Percentiles rank a stretch among this genome's conserved stretches.
Conservation (phyloP, 2,888 invertebrate genomes). For the Ethmia dodecea region DNA sequence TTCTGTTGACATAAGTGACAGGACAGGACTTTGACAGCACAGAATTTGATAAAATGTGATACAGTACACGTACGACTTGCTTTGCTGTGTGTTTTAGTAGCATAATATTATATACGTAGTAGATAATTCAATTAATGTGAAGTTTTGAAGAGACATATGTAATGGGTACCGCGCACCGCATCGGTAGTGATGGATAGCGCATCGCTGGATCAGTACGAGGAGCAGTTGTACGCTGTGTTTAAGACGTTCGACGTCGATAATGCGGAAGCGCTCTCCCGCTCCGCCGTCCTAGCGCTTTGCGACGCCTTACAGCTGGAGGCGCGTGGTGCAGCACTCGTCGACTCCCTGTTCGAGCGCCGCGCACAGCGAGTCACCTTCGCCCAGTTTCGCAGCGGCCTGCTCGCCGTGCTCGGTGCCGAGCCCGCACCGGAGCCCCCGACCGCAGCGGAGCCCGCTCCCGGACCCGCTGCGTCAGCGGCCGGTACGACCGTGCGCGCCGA, state of each 20-base stretch:
- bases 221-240: conserved; percentile 88
- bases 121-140: too few relatives aligned
- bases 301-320: conserved; percentile 88
- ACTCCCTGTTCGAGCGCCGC: conserved; percentile 74
- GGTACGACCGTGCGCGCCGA: conserved; percentile 22
- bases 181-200: conserved; percentile 47
- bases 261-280: conserved; percentile 81
- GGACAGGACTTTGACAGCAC: too few relatives aligned
- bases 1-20: too few relatives aligned
- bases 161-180: background rate
- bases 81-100: too few relatives aligned
- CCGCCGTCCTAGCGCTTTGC: conserved; percentile 83
- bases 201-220: conserved; percentile 85
- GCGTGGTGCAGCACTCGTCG: conserved; percentile 79
- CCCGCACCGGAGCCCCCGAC: conserved; percentile 30
- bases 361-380: conserved; percentile 79
- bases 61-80: too few relatives aligned
- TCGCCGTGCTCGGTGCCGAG: conserved; percentile 81
- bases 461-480: conserved; percentile 21
- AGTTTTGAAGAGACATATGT: background rate
- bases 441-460: conserved; percentile 27
- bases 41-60: too few relatives aligned
- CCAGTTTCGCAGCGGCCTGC: conserved; percentile 86
- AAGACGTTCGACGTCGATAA: conserved; percentile 86
- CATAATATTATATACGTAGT: too few relatives aligned